Base-by-base conservation (phyloP, 2,113 vertebrate genomes). In the Paedocypris sp. region DNA sequence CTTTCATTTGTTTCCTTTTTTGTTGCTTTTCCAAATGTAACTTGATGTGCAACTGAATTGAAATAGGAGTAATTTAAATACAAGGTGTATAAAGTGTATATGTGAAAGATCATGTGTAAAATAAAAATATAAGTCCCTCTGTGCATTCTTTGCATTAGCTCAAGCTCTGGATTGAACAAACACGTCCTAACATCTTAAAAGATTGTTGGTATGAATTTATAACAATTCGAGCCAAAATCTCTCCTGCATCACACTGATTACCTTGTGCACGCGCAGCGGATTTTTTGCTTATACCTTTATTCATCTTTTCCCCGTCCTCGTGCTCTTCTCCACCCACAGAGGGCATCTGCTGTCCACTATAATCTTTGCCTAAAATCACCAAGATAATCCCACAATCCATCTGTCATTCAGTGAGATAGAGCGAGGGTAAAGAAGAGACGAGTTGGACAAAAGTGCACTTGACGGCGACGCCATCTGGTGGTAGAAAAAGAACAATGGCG, bases 361-460 rank as follows among this genome's bases (percentile, higher is more conserved):
- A 85, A 85, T 86, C 84, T 84, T 85, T 84, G 82, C 75, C 79
- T 82, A 79, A 86, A 84, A 81, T 86, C 82, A 80, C 79, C 54
- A 70, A 76, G 76, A 82, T 85, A 85, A 86, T 87, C 83, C 62
- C 75, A 58, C 58, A 64, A 75, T 79, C 83, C 85, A 86, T 84
- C 83, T 87, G 83, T 76, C 77, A 69, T 56, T 68, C 60, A 57
- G 49, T 62, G 29, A 71, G 56, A 64, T 16, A 48, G 43, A 33
- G 61, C 50, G n/a, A n/a, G n/a, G n/a, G n/a, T n/a, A n/a, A n/a
- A n/a, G n/a, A n/a, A n/a, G n/a, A n/a, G n/a, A n/a, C n/a, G n/a
- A n/a, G n/a, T n/a, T n/a, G n/a, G n/a, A 36, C 60, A 45, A 71
- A 22, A 60, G 36, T 66, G 42, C 50, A 2, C 10, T 25, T 26